A percentile compares a stretch with the other conserved stretches of the same genome.
Evolutionary conservation across 1,140 invertebrate species (phyloP).

Genomic region (Panagrolaimus sp.): DNA sequence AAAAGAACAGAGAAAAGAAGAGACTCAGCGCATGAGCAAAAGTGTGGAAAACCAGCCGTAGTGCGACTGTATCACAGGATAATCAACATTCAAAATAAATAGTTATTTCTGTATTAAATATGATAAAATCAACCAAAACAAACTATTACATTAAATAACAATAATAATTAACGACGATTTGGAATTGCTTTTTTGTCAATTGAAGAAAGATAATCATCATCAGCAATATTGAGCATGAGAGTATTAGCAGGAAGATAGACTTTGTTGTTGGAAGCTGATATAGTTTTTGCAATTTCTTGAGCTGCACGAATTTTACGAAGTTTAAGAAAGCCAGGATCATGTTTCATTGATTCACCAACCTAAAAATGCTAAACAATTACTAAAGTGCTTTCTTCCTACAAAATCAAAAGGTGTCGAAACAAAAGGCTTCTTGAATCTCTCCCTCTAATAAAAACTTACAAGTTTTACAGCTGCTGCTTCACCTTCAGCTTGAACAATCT

Average conservation of each 20-base stretch:
- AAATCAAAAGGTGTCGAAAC: too few relatives aligned
- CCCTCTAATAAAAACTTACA: constrained; percentile 59
- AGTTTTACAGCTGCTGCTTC: constrained; percentile 87
- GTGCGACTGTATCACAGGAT: too few relatives aligned
- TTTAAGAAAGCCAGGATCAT: constrained; percentile 95
- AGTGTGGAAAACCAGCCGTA: too few relatives aligned
- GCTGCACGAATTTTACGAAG: constrained; percentile 92
- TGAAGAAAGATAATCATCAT: constrained; percentile 75
- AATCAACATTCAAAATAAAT: too few relatives aligned
- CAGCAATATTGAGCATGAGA: constrained; percentile 93
- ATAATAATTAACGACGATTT: constrained; percentile 36
- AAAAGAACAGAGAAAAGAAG: too few relatives aligned
- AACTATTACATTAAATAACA: not conserved
- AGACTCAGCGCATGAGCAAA: too few relatives aligned
- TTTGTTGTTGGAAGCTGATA: constrained; percentile 86
- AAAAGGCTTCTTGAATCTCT: too few relatives aligned
- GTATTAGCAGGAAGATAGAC: constrained; percentile 85
- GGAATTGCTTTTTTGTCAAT: constrained; percentile 47
- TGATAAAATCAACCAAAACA: constrained; percentile 4
- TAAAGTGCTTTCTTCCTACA: too few relatives aligned
- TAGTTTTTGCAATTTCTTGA: constrained; percentile 90
- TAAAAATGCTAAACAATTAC: too few relatives aligned
- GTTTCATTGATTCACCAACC: constrained; percentile 86
- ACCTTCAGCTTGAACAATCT: constrained; percentile 98
- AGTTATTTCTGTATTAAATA: too few relatives aligned